Evolutionary conservation across 2,113 vertebrate species (phyloP), one percentile per base, ranked within the genome.

Genomic region (Antechinus flavipes): DNA sequence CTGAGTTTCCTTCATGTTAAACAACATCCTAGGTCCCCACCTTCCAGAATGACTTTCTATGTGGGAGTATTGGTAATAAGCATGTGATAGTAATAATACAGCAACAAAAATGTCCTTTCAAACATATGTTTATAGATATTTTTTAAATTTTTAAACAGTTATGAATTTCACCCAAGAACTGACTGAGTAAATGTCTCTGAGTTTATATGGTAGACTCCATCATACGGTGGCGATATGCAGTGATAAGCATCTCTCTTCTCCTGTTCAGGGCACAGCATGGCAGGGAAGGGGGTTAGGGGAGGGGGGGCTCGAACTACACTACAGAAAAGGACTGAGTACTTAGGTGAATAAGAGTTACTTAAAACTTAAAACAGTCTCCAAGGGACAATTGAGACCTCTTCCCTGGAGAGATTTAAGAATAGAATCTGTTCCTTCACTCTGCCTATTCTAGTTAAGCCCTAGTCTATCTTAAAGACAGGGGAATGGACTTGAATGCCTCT

Each of bases 31-130:
- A 35, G 93, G 55, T 25, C 24, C 91, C 56, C 91, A 55, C 42
- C 46, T 95, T 91, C 46, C 89, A 50, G 61, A 93, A 91, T 23
- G 3, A 1, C n/a, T 91, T 89, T 95, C 93, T n/a, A 76, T 94
- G 93, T 56, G 24, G 91, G 94, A 92, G 94, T 76, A 92, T 47
- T 52, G 30, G 19, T 76, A 50, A 91, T 76, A 46, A 84, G 27
- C 25, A 25, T 1, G 19, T 26, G 50, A 42, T 23, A 16, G 53
- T 26, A 90, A 47, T 91, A 58, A 58, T 3, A 16, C 22, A 92
- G 68, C n/a, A 23, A 91, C 26, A 92, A 94, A 96, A 94, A 93
- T 8, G 19, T 47, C 56, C 94, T 91, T 58, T 89, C 53, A 76
- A 91, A 89, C 55, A 92, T 24, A 90, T 14, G 54, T 76, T 46